Evolutionary conservation across 2,113 vertebrate species (phyloP).

Genomic region (Chaetura pelagica): DNA sequence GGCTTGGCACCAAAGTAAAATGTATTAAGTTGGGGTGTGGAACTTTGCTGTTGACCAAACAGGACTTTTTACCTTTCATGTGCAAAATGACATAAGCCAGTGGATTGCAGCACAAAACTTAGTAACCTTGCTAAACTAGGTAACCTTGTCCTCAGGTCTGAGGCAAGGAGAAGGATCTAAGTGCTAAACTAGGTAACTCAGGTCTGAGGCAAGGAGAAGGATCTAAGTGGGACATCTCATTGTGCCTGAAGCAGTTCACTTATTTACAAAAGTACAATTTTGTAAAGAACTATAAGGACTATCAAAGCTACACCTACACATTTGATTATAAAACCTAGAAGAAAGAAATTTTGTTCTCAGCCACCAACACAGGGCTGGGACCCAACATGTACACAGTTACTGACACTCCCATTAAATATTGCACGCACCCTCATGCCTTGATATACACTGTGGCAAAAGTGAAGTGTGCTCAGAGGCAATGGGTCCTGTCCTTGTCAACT

Average conservation of each 20-base stretch:
- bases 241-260: background rate
- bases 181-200: too few relatives aligned
- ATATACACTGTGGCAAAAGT: background rate
- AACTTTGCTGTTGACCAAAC: background rate
- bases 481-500: background rate
- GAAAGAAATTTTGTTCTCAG: background rate
- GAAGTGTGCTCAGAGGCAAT: background rate
- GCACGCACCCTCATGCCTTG: background rate
- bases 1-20: background rate
- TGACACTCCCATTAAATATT: conserved; percentile 30
- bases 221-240: background rate
- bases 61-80: background rate
- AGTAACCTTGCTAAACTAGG: background rate
- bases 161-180: background rate
- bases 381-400: background rate
- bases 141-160: too few relatives aligned
- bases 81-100: background rate
- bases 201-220: background rate
- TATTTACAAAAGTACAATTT: conserved; percentile 48
- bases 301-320: background rate
- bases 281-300: conserved; percentile 3
- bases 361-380: background rate
- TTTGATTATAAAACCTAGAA: conserved; percentile 42
- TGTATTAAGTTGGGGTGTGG: background rate
- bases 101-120: background rate